These are phyloP conservation scores for Montipora efflorescens DNA, from an alignment of 64 coral and sea anemone genomes.

Conservation along the genomic window DNA sequence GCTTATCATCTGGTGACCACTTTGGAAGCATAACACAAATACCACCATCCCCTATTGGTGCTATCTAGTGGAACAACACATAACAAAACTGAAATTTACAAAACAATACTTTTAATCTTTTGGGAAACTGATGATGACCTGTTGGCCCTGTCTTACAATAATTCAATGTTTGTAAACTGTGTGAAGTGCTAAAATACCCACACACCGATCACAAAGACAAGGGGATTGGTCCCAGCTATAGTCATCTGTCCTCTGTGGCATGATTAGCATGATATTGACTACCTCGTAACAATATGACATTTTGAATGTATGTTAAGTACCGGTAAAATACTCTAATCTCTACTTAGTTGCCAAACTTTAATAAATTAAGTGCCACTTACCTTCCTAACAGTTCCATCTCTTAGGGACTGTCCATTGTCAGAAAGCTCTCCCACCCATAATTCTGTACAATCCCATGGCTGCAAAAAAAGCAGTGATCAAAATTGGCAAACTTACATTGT, in stretches of 20 bases:
- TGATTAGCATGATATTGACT: too few species aligned
- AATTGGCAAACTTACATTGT: background rate
- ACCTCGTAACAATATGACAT: too few species aligned
- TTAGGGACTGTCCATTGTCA: slow-evolving; percentile 66
- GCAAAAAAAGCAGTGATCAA: background rate
- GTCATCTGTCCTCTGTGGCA: too few species aligned
- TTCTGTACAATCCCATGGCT: slow-evolving; percentile 97
- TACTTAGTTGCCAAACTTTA: background rate
- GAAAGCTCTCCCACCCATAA: slow-evolving; percentile 82
- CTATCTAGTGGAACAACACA: slow-evolving; percentile 38
- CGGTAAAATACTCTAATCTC: too few species aligned
- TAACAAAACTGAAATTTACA: background rate
- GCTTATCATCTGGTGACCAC: slow-evolving; percentile 82
- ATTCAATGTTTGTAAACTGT: too few species aligned
- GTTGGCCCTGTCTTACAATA: too few species aligned
- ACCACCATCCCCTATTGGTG: slow-evolving; percentile 61
- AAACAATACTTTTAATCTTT: background rate
- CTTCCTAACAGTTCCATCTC: slow-evolving; percentile 75
- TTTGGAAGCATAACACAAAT: slow-evolving; percentile 81
- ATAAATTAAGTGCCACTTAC: background rate
- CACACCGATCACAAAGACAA: too few species aligned
- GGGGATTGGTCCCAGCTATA: too few species aligned
- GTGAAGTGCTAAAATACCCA: too few species aligned
- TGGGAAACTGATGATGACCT: too few species aligned
- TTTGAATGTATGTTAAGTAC: too few species aligned